These are phyloP conservation scores for Chaunax sp. DNA, from an alignment of 2,797 vertebrate species.

Conservation along the genomic window DNA sequence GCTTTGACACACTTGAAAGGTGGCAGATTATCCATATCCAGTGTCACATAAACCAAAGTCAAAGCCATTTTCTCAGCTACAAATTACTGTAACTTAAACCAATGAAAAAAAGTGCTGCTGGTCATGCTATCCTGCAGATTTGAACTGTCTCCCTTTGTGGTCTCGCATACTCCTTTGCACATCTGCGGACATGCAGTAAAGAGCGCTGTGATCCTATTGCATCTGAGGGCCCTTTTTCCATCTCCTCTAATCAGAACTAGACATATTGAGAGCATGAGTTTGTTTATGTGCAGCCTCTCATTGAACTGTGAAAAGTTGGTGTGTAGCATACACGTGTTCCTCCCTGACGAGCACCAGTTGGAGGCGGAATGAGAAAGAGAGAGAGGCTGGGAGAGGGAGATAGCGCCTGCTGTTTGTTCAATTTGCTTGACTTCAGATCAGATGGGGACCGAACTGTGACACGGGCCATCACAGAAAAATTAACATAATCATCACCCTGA, in stretches of 20 bases:
- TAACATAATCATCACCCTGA: slow-evolving; percentile 52
- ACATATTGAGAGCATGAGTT: slow-evolving; percentile 62
- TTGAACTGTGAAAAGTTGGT: slow-evolving; percentile 67
- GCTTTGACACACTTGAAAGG: slow-evolving; percentile 34
- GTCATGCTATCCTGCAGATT: slow-evolving; percentile 47
- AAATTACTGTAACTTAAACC: slow-evolving; percentile 34
- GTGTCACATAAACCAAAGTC: slow-evolving; percentile 46
- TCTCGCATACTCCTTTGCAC: slow-evolving; percentile 39
- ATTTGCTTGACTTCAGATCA: slow-evolving; percentile 75
- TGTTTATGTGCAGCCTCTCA: slow-evolving; percentile 72
- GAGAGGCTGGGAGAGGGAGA: slow-evolving; percentile 54
- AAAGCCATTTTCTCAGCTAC: slow-evolving; percentile 47
- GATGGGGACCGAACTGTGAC: slow-evolving; percentile 72
- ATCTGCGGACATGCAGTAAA: slow-evolving; percentile 42
- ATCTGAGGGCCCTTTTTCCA: slow-evolving; percentile 65
- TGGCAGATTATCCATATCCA: slow-evolving; percentile 32
- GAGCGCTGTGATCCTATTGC: slow-evolving; percentile 36
- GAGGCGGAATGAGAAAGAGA: slow-evolving; percentile 47
- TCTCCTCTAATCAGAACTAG: slow-evolving; percentile 70
- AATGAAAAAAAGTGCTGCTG: slow-evolving; percentile 39
- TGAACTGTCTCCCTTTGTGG: slow-evolving; percentile 31
- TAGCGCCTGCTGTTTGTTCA: slow-evolving; percentile 72
- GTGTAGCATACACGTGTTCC: slow-evolving; percentile 66
- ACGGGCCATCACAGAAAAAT: slow-evolving; percentile 61
- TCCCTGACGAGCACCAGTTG: slow-evolving; percentile 56